phyloP scores from a whole-genome alignment of 2,797 vertebrate genomes.

The Tokudaia tokunoshimensis region DNA sequence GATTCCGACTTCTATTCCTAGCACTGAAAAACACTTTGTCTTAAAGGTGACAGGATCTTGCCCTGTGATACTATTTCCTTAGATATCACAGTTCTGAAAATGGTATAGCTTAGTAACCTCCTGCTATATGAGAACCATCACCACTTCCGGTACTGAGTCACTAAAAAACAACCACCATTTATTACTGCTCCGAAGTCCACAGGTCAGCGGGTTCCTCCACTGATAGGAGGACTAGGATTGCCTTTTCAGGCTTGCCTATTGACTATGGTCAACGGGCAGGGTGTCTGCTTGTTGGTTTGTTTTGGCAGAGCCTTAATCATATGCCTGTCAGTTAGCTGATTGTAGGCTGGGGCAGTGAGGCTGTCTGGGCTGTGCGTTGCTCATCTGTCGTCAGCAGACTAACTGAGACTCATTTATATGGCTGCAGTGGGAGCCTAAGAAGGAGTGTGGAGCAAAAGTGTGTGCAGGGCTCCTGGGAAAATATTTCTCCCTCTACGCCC shows the following conservation, averaged over 20 bases:
- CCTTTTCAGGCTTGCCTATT: neutral
- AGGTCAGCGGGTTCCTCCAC: slow-evolving; percentile 19
- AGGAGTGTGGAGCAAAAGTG: neutral
- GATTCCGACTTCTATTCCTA: neutral
- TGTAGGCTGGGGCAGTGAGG: neutral
- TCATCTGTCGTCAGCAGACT: neutral
- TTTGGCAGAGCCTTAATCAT: slow-evolving; percentile 32
- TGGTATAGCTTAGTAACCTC: neutral
- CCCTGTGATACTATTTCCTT: neutral
- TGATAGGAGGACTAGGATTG: neutral
- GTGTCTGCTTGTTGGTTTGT: neutral
- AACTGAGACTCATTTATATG: slow-evolving; percentile 12
- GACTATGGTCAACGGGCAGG: neutral
- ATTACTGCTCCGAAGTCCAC: neutral
- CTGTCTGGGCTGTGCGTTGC: slow-evolving; percentile 18
- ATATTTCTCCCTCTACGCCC: neutral
- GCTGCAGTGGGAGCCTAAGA: neutral
- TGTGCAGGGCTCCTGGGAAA: neutral
- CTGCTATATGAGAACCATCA: neutral
- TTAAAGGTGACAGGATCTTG: neutral
- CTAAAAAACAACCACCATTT: neutral
- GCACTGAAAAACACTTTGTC: neutral
- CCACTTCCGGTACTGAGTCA: neutral
- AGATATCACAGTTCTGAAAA: neutral
- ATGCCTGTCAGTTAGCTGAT: slow-evolving; percentile 38